These are phyloP conservation scores for Lithobates sylvaticus DNA, from an alignment of 2,797 vertebrate species.

Conservation along the genomic window DNA sequence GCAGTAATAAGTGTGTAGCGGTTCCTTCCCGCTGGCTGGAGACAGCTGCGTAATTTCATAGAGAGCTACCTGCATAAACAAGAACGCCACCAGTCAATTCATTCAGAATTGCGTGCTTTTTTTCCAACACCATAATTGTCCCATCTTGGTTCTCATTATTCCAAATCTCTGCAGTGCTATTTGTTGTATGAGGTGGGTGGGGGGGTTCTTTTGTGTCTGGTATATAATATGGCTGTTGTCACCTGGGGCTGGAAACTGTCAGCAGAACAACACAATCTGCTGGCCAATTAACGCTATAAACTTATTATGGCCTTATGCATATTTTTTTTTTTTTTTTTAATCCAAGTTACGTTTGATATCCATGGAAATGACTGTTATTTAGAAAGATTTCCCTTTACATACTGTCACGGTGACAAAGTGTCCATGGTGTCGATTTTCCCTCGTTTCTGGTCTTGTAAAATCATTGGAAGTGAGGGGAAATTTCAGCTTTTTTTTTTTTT, in stretches of 20 bases:
- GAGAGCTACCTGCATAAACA: not conserved
- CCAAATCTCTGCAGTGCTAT: not conserved
- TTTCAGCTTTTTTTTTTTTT: too few relatives aligned
- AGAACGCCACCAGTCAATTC: not conserved
- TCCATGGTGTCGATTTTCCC: too few relatives aligned
- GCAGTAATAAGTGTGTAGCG: constrained; percentile 6
- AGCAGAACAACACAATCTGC: not conserved
- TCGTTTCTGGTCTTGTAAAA: too few relatives aligned
- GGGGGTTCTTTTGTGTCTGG: not conserved
- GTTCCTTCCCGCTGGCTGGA: not conserved
- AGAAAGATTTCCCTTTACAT: too few relatives aligned
- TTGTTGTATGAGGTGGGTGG: too few relatives aligned
- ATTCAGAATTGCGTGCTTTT: not conserved
- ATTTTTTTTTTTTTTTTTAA: too few relatives aligned
- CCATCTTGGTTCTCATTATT: not conserved
- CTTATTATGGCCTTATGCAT: not conserved
- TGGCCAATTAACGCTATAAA: not conserved
- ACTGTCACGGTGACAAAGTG: too few relatives aligned
- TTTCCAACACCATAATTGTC: not conserved
- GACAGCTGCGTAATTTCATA: not conserved
- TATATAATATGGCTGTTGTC: not conserved
- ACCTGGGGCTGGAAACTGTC: not conserved
- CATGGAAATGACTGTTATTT: not conserved
- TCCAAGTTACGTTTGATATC: not conserved
- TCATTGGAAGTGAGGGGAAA: too few relatives aligned